Conservation (phyloP, 2,113 vertebrate genomes). For the Plotosus lineatus region DNA sequence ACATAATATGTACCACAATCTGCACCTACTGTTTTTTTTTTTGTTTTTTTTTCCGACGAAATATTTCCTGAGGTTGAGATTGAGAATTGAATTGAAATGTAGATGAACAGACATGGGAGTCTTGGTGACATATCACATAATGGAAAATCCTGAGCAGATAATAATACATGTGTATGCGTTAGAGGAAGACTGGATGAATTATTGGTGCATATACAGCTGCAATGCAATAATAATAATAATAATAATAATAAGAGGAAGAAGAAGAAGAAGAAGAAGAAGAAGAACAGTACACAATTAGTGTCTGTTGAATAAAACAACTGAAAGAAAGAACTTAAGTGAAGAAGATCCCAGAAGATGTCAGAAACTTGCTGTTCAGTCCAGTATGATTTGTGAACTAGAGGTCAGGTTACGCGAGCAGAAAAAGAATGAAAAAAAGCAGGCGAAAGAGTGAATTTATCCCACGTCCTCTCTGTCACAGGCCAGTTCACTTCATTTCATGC, state of each 20-base stretch:
- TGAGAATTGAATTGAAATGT: background rate
- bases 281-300: background rate
- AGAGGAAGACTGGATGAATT: background rate
- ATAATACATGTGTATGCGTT: too few relatives aligned
- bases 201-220: background rate
- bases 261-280: too few relatives aligned
- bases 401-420: constrained; percentile 19
- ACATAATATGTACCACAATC: too few relatives aligned
- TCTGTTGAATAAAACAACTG: background rate
- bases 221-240: too few relatives aligned
- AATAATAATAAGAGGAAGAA: too few relatives aligned
- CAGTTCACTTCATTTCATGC: constrained; percentile 41
- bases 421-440: constrained; percentile 15
- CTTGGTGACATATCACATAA: background rate
- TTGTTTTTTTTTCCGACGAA: too few relatives aligned
- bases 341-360: background rate
- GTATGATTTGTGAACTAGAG: constrained; percentile 10
- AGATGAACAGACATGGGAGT: background rate
- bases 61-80: background rate
- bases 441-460: constrained; percentile 26
- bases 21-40: too few relatives aligned
- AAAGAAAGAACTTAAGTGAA: background rate
- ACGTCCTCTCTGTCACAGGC: constrained; percentile 2
- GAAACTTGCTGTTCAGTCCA: background rate
- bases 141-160: background rate